These are phyloP conservation scores for Serripes groenlandicus DNA, from an alignment of 2,888 invertebrate species.

Conservation along the genomic window DNA sequence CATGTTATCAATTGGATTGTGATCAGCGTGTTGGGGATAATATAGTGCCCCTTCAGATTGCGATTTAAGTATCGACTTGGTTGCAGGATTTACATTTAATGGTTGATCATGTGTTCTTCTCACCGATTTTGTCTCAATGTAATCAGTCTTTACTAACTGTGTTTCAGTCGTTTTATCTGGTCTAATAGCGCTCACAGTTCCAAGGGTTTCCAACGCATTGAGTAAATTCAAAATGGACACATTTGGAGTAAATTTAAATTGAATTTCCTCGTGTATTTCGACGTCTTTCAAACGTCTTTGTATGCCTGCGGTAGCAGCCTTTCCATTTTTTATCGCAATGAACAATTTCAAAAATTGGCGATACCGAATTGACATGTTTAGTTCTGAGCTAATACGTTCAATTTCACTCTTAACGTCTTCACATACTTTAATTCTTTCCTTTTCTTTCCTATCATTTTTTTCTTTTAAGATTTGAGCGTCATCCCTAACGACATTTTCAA, in stretches of 20 bases:
- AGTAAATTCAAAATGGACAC: constrained; percentile 8
- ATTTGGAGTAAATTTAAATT: constrained; percentile 10
- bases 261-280: neutral
- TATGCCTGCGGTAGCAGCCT: neutral
- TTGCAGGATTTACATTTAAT: no score
- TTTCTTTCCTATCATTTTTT: neutral
- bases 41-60: no score
- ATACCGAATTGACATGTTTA: constrained; percentile 14
- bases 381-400: neutral
- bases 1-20: no score
- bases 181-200: neutral
- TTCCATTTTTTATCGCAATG: constrained; percentile 7
- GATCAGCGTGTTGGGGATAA: no score
- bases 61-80: no score
- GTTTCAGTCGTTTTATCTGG: neutral
- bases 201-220: constrained; percentile 12
- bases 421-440: neutral
- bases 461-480: constrained; percentile 1
- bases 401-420: neutral
- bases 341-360: constrained; percentile 12
- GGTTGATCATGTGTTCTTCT: no score
- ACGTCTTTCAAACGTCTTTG: neutral
- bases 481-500: constrained; percentile 13
- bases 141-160: neutral
- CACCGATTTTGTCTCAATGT: neutral